Conservation (phyloP, 2,113 vertebrate genomes). For the Caranx melampygus region DNA sequence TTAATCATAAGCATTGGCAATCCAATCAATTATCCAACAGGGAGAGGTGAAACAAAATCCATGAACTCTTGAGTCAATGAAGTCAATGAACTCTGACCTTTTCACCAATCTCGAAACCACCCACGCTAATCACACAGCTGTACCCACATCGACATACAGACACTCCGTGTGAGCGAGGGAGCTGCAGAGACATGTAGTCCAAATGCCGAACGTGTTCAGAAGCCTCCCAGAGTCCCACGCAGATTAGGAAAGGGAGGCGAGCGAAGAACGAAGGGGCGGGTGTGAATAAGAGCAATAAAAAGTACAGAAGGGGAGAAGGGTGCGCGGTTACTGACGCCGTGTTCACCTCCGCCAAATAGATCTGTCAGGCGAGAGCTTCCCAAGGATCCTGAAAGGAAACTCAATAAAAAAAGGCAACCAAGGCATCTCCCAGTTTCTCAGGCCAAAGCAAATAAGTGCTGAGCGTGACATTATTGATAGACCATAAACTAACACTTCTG, state of each 20-base stretch:
- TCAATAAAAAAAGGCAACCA: slow-evolving; percentile 37
- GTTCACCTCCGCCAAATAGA: slow-evolving; percentile 67
- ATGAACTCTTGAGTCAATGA: slow-evolving; percentile 65
- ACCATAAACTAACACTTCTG: slow-evolving; percentile 40
- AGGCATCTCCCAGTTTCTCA: slow-evolving; percentile 24
- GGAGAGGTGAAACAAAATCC: slow-evolving; percentile 72
- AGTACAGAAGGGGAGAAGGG: slow-evolving; percentile 48
- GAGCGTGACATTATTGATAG: slow-evolving; percentile 55
- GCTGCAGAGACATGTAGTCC: slow-evolving; percentile 2
- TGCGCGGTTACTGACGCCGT: slow-evolving; percentile 40
- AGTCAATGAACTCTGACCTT: slow-evolving; percentile 75
- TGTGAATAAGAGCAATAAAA: slow-evolving; percentile 48
- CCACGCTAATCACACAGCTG: slow-evolving; percentile 61
- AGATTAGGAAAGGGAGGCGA: slow-evolving; percentile 35
- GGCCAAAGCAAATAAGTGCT: slow-evolving; percentile 49
- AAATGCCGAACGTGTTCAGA: background rate
- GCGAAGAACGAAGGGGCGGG: slow-evolving; percentile 1
- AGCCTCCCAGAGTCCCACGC: slow-evolving; percentile 20
- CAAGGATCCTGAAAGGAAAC: slow-evolving; percentile 53
- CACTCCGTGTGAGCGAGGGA: background rate
- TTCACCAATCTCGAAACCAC: slow-evolving; percentile 47
- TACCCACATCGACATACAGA: slow-evolving; percentile 26
- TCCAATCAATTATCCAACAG: slow-evolving; percentile 69
- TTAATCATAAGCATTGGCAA: slow-evolving; percentile 71
- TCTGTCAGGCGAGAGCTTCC: slow-evolving; percentile 57